phyloP scores from a whole-genome alignment of 2,113 vertebrate species.

The Oriolus oriolus region DNA sequence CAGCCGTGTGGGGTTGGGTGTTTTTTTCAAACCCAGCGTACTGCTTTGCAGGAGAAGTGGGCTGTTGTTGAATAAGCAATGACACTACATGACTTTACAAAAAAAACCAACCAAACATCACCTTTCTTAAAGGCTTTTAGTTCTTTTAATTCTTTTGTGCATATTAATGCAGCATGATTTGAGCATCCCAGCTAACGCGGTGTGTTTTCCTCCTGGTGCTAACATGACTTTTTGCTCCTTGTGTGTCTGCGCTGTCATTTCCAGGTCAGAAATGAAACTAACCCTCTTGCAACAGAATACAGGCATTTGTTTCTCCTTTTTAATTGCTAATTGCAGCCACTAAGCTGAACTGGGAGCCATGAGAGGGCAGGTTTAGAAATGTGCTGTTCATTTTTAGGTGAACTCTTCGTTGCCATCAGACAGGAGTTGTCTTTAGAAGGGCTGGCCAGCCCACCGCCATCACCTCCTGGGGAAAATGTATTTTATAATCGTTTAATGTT shows the following conservation, averaged over 20 bases:
- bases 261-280: not conserved
- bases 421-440: not conserved
- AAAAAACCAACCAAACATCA: not conserved
- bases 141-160: not conserved
- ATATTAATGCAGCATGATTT: not conserved
- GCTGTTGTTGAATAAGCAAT: slow-evolving; percentile 17
- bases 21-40: slow-evolving; percentile 20
- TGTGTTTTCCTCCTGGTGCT: not conserved
- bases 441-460: not conserved
- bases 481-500: not conserved
- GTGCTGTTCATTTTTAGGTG: not conserved
- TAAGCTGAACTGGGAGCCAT: not conserved
- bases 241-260: not conserved
- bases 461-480: not conserved
- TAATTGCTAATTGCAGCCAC: not conserved
- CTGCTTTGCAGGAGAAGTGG: slow-evolving; percentile 26
- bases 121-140: not conserved
- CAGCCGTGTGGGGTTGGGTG: slow-evolving; percentile 48
- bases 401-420: not conserved
- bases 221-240: not conserved
- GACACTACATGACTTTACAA: not conserved
- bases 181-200: not conserved
- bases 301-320: not conserved
- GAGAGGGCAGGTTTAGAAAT: not conserved
- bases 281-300: not conserved